Conservation (phyloP, 2,888 invertebrate species). For the Harpalus rubripes region DNA sequence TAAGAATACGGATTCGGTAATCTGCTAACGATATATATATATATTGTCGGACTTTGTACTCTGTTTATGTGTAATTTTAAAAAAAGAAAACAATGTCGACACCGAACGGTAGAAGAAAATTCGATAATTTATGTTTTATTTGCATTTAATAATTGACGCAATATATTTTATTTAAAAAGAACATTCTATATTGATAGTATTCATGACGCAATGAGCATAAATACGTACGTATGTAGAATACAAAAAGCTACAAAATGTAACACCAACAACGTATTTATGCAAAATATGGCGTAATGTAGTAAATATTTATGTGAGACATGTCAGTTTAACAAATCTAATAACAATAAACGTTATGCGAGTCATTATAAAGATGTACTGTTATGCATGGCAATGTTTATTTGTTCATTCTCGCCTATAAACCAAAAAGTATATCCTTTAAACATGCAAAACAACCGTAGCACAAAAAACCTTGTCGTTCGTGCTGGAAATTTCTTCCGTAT, state of each 20-base stretch:
- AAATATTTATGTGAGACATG: slow-evolving; percentile 25
- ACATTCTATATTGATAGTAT: not conserved
- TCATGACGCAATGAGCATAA: not conserved
- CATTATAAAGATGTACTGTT: slow-evolving; percentile 49
- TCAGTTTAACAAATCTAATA: slow-evolving; percentile 45
- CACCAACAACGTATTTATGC: not conserved
- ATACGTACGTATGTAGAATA: not conserved
- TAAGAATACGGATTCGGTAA: no score
- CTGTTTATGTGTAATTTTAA: no score
- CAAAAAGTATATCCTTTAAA: slow-evolving; percentile 42
- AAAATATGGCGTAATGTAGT: slow-evolving; percentile 11
- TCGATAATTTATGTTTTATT: no score
- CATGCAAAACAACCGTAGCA: slow-evolving; percentile 52
- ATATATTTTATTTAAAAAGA: no score
- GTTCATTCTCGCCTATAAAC: slow-evolving; percentile 29
- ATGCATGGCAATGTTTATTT: slow-evolving; percentile 46
- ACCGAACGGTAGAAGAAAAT: no score
- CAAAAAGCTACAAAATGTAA: not conserved
- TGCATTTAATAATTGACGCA: no score
- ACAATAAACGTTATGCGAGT: slow-evolving; percentile 33
- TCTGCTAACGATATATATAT: no score
- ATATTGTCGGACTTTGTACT: no score
- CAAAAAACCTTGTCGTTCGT: slow-evolving; percentile 47
- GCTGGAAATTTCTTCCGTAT: slow-evolving; percentile 54
- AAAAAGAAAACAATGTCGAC: no score